A percentile compares a stretch with the other conserved stretches of the same genome.
Evolutionary conservation across 2,797 vertebrate species (phyloP).

Genomic region (Chanos chanos): DNA sequence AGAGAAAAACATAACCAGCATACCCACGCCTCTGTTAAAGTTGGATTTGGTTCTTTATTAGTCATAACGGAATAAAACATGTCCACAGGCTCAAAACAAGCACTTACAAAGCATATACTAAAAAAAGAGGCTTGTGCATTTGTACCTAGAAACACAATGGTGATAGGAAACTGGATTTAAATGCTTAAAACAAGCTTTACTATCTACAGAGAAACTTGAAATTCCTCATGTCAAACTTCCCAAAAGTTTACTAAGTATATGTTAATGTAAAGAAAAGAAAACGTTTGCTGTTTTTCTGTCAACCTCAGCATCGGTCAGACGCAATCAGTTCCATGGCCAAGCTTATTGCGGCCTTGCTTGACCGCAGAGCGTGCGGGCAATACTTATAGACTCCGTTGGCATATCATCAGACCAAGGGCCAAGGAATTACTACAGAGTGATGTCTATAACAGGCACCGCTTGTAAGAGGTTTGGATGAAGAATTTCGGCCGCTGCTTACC

Average conservation of each 20-base stretch:
- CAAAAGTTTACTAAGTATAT: neutral
- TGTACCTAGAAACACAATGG: no score
- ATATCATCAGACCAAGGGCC: neutral
- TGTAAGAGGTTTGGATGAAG: neutral
- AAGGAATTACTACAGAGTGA: neutral
- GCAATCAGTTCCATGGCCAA: neutral
- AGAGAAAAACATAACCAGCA: no score
- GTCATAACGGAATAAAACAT: no score
- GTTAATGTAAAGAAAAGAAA: constrained; percentile 3
- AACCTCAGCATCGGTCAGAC: neutral
- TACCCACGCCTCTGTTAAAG: no score
- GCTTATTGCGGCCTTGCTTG: neutral
- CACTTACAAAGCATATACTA: no score
- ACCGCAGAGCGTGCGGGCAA: neutral
- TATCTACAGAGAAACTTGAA: no score
- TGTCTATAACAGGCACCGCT: neutral
- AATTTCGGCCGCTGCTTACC: constrained; percentile 8
- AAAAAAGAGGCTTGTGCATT: no score
- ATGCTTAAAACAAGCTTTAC: no score
- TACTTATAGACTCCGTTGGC: constrained; percentile 15
- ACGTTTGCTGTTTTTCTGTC: neutral
- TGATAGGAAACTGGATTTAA: no score
- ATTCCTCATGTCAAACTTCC: no score
- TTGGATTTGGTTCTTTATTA: no score
- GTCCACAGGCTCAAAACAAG: no score